Evolutionary conservation across 2,888 invertebrate genomes (phyloP), one percentile per base, ranked within the genome.

Genomic region (Amphiduros pacificus): DNA sequence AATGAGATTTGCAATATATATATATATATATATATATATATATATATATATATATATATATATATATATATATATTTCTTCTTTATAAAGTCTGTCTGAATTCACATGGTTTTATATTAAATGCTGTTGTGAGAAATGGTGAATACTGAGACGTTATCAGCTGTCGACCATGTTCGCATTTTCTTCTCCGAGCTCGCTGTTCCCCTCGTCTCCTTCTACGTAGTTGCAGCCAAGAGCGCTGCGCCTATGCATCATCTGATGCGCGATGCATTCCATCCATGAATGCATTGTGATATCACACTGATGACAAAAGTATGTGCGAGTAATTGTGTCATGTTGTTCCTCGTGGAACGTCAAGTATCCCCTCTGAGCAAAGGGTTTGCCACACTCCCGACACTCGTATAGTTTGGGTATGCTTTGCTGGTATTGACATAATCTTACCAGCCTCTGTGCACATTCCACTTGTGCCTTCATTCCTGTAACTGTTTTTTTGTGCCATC

Each of bases 271-370:
- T 44, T 44, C 20, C 44, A 44, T 6, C 44, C 44, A 44, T 6
- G 44, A 44, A 44, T 44, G 22, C 44, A 44, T 44, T n/a, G 44
- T 44, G 20, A 44, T 6, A 17, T 44, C 44, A 44, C 44, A 44
- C 44, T 44, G 44, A 22, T 44, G 44, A 44, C 44, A 44, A 5
- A 22, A 20, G 44, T 44, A 44, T 4, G 44, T 44, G 6, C 44
- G 6, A n/a, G 20, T 44, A 22, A 44, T 44, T 20, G n/a, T 44
- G n/a, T 44, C 44, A n/a, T 44, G 44, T 11, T 22, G n/a, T n/a
- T 44, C 44, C n/a, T 44, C 44, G 22, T 44, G 44, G 44, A 44
- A 44, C 22, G 44, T 44, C n/a, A 44, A 22, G n/a, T 44, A 44
- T 22, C 20, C 44, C n/a, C 22, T n/a, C n/a, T 44, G 44, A n/a